Evolutionary conservation across 2,888 invertebrate species (phyloP), one percentile per base, ranked within the genome.

Genomic region (Phlogophora meticulosa): DNA sequence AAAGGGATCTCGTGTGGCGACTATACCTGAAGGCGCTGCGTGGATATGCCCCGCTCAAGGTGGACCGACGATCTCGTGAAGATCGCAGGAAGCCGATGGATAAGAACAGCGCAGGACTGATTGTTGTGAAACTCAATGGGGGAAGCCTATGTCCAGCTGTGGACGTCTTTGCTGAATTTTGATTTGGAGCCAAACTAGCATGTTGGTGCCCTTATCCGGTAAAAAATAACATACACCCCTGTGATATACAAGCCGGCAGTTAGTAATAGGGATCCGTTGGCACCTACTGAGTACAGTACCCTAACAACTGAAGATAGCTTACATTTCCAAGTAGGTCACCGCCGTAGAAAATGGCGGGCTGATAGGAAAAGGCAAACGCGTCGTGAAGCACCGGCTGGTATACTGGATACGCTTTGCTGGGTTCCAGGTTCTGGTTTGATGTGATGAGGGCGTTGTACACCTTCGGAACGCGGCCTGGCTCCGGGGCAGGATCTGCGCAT

Each of bases 381-480:
- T 97, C 96, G 69, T 97, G 97, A 46, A 97, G 90, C 11, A 97
- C 96, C 9, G 97, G 97, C 82, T 97, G 97, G 78, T 97, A 96
- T 48, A 97, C 97, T 0, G 98, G 97, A 88, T 96, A 97, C 0
- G 97, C 97, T 68, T 97, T 96, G 83, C 97, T 98, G 0, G 98
- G 97, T 58, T 97, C 96, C 60, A 98, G 90, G 89, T 97, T 97
- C 87, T 97, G 97, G 86, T 97, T 97, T 7, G 97, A 97, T 4
- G 97, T 97, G 87, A 98, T 97, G 63, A 98, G 96, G 0, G 98
- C 97, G 89, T 98, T 98, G 94, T 98, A 98, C 38, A 98, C 97
- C 88, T 97, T 97, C 0, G 98, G 98, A 1, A 97, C 96, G 72
- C 97, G 96, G 34, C 96, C 95, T 0, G 96, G 94, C 7, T 95